These are phyloP conservation scores for Corella eumyota DNA, from an alignment of 23 tunicate species.

Conservation along the genomic window DNA sequence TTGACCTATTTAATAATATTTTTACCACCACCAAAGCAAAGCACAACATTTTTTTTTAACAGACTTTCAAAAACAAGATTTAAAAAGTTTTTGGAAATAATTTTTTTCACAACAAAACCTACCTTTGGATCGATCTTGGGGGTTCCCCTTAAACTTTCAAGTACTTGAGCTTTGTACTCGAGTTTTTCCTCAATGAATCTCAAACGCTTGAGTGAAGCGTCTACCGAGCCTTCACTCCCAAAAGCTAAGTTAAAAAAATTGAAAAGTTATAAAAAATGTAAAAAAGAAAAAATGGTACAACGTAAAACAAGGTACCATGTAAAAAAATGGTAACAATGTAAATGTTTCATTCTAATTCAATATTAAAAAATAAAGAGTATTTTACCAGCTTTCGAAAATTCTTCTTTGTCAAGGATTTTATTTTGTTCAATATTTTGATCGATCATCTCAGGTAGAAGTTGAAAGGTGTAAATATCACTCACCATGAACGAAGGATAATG, in stretches of 20 bases:
- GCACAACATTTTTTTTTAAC: too few species aligned
- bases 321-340: too few species aligned
- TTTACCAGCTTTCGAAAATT: constrained; percentile 7
- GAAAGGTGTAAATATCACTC: constrained; percentile 59
- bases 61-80: too few species aligned
- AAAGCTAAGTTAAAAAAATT: constrained; percentile 11
- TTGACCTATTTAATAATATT: too few species aligned
- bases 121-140: constrained; percentile 56
- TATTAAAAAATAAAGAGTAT: background rate
- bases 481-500: constrained; percentile 90
- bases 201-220: constrained; percentile 27
- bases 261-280: background rate
- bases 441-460: constrained; percentile 60
- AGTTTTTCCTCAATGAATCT: constrained; percentile 48
- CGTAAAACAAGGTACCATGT: too few species aligned
- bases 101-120: too few species aligned
- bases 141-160: constrained; percentile 39
- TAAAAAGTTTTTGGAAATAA: too few species aligned
- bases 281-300: too few species aligned
- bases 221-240: constrained; percentile 18
- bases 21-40: too few species aligned
- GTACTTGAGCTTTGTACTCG: constrained; percentile 91
- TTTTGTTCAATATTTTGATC: constrained; percentile 6
- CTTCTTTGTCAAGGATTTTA: background rate
- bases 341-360: too few species aligned